phyloP scores from a whole-genome alignment of 2,797 vertebrate species.

The Ctenopoma multispine region DNA sequence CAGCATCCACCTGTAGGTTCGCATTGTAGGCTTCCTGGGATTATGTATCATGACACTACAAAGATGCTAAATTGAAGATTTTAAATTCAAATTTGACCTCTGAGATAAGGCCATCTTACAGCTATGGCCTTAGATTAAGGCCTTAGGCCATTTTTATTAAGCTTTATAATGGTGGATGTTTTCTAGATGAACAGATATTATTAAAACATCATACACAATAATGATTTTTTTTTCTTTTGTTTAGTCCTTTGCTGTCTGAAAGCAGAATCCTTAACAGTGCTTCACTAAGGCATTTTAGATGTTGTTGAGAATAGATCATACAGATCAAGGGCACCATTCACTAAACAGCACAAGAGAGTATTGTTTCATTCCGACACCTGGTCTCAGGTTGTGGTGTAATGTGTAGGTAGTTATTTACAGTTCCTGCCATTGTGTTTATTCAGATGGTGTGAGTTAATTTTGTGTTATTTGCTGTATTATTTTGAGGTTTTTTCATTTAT shows the following conservation, averaged over 20 bases:
- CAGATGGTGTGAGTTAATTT: background rate
- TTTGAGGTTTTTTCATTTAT: no score
- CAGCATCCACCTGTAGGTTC: no score
- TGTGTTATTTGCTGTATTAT: background rate
- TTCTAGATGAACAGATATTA: constrained; percentile 1
- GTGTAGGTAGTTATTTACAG: background rate
- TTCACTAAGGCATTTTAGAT: constrained; percentile 22
- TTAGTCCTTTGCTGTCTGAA: no score
- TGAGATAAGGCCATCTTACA: no score
- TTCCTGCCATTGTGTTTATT: constrained; percentile 20
- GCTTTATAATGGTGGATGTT: background rate
- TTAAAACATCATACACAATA: constrained; percentile 12
- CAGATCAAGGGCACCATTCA: constrained; percentile 1
- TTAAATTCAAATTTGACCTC: no score
- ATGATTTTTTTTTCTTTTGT: background rate
- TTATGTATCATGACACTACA: no score
- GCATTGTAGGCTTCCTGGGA: no score
- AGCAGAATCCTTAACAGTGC: constrained; percentile 1
- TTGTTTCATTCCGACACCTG: constrained; percentile 21
- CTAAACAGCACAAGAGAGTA: background rate
- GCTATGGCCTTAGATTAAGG: no score
- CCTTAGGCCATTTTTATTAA: no score
- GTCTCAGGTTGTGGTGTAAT: constrained; percentile 9
- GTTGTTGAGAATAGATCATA: constrained; percentile 7
- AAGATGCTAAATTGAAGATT: no score